phyloP scores from a whole-genome alignment of 2,113 vertebrate genomes.

The Galeopterus variegatus region DNA sequence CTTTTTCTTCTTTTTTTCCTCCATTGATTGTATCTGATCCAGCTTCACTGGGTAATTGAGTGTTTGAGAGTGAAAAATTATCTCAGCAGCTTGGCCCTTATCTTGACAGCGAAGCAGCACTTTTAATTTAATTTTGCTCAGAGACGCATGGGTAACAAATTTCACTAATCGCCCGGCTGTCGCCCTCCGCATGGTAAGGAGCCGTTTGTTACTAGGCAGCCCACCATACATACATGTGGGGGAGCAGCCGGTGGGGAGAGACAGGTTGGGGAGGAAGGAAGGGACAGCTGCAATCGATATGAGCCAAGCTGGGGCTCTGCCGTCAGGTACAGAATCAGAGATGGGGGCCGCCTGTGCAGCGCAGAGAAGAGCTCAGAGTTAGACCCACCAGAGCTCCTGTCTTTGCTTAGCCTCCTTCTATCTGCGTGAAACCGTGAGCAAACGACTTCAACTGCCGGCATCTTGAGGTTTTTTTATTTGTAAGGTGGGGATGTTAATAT shows the following conservation, averaged over 20 bases:
- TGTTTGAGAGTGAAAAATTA: conserved; percentile 92
- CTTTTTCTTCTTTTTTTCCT: background rate
- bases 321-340: background rate
- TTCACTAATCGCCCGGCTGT: conserved; percentile 90
- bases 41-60: conserved; percentile 90
- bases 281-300: background rate
- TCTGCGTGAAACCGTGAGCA: background rate
- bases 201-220: conserved; percentile 87
- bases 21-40: conserved; percentile 88
- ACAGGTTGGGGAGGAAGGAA: background rate
- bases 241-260: conserved; percentile 57
- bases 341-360: background rate
- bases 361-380: background rate
- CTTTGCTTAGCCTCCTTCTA: background rate
- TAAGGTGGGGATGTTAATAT: background rate
- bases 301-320: background rate
- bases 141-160: conserved; percentile 91
- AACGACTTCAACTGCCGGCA: background rate
- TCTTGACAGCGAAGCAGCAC: conserved; percentile 91
- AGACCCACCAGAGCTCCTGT: accelerated
- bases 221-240: conserved; percentile 74
- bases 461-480: background rate
- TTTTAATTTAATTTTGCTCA: conserved; percentile 93
- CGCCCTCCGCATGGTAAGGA: conserved; percentile 89
- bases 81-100: conserved; percentile 91